These are phyloP conservation scores for Circaetus gallicus DNA, from an alignment of 2,113 vertebrate genomes.

Conservation along the genomic window DNA sequence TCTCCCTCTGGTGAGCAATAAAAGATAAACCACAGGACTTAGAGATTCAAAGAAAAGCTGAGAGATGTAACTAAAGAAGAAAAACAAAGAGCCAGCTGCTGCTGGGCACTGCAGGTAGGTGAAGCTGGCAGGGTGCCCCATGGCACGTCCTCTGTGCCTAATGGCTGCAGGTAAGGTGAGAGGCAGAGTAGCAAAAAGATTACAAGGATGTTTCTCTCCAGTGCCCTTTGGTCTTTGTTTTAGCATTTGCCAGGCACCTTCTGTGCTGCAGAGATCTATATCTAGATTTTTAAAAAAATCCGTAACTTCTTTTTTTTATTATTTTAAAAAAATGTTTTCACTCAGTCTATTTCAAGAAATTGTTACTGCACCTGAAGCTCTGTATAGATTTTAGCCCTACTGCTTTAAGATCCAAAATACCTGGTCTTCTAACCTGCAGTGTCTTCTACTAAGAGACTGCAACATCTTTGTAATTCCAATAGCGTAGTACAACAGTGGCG, in stretches of 20 bases:
- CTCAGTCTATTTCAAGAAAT: neutral
- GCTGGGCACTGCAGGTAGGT: neutral
- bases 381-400: neutral
- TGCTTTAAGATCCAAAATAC: neutral
- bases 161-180: neutral
- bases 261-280: neutral
- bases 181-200: neutral
- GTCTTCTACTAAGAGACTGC: neutral
- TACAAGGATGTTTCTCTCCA: neutral
- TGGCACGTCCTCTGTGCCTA: neutral
- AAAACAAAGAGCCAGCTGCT: neutral
- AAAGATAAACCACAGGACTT: neutral
- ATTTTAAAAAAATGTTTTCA: neutral
- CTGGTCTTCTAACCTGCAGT: neutral
- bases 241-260: neutral
- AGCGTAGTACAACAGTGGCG: neutral
- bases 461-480: neutral
- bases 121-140: neutral
- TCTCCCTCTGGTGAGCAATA: neutral
- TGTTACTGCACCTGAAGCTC: neutral
- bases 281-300: neutral
- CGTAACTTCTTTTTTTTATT: neutral
- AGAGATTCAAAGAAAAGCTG: neutral
- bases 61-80: neutral
- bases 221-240: neutral